Evolutionary conservation across 2,888 invertebrate genomes (phyloP).

Genomic region (Hirudinaria manillensis): DNA sequence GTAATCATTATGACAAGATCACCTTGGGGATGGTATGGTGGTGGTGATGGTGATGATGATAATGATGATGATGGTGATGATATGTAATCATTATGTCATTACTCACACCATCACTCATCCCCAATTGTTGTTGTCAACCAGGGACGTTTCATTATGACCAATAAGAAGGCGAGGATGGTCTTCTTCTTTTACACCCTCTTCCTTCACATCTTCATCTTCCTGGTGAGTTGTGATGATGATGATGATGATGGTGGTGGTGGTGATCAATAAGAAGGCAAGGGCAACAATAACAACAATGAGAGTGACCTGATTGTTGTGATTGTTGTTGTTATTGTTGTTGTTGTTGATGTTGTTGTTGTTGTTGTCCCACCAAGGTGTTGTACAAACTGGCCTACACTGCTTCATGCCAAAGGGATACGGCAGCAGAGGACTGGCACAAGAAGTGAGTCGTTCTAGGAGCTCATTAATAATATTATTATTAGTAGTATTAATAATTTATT

Average conservation of each 20-base stretch:
- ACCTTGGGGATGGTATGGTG: not conserved
- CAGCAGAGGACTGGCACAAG: constrained; percentile 50
- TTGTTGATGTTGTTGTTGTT: not conserved
- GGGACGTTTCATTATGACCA: constrained; percentile 57
- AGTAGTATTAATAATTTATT: not conserved
- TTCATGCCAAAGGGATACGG: constrained; percentile 53
- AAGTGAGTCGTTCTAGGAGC: constrained; percentile 42
- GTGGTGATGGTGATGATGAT: not conserved
- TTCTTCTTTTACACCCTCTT: constrained; percentile 57
- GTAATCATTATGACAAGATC: too few species aligned
- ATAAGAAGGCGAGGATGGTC: constrained; percentile 54
- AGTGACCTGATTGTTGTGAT: not conserved
- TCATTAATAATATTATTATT: not conserved
- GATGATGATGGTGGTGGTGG: not conserved
- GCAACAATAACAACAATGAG: not conserved
- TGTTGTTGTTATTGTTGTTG: not conserved
- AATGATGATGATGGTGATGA: not conserved
- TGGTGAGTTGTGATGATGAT: constrained; percentile 47
- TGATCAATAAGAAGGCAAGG: not conserved
- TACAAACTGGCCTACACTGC: constrained; percentile 57
- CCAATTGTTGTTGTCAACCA: constrained; percentile 39
- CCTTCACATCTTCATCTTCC: constrained; percentile 56
- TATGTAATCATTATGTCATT: too few species aligned
- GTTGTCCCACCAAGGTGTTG: constrained; percentile 47
- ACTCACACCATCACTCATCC: too few species aligned